These are phyloP conservation scores for Pelodiscus sinensis DNA, from an alignment of 2,113 vertebrate genomes.

Conservation along the genomic window DNA sequence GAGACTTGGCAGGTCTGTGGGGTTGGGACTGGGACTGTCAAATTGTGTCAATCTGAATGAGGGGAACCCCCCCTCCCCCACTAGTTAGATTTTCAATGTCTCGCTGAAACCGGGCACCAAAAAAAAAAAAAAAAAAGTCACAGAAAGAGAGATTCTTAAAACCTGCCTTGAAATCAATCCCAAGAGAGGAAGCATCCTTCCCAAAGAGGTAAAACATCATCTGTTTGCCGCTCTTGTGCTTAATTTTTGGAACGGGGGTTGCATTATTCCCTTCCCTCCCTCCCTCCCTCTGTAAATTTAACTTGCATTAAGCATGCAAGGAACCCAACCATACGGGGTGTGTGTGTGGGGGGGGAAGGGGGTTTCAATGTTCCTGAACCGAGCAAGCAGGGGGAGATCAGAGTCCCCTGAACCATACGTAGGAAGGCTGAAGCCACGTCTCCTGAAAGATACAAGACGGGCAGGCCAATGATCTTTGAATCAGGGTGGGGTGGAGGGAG, in stretches of 20 bases:
- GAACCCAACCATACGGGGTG: background rate
- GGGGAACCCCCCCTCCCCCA: too few species aligned
- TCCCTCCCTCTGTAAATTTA: background rate
- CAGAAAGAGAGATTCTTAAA: background rate
- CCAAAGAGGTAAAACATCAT: background rate
- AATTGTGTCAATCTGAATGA: background rate
- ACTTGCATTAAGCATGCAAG: background rate
- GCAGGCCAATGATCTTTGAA: background rate
- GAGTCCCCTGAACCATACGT: background rate
- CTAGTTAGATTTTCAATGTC: rapidly evolving
- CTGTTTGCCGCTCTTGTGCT: background rate
- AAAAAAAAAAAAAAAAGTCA: background rate
- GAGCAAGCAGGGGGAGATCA: too few species aligned
- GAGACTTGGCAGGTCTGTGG: background rate
- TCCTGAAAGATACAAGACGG: background rate
- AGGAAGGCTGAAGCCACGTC: background rate
- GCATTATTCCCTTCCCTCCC: background rate
- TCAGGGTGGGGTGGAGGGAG: background rate
- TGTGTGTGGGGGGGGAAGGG: too few species aligned
- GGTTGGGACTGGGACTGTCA: background rate
- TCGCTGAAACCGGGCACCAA: background rate
- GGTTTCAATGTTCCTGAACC: background rate
- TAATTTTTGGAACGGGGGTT: background rate
- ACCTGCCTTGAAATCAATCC: background rate
- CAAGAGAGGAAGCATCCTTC: background rate